Percentiles rank a stretch among this genome's conserved stretches.
phyloP scores from a whole-genome alignment of 2,888 invertebrate species.

The Baccha elongata region DNA sequence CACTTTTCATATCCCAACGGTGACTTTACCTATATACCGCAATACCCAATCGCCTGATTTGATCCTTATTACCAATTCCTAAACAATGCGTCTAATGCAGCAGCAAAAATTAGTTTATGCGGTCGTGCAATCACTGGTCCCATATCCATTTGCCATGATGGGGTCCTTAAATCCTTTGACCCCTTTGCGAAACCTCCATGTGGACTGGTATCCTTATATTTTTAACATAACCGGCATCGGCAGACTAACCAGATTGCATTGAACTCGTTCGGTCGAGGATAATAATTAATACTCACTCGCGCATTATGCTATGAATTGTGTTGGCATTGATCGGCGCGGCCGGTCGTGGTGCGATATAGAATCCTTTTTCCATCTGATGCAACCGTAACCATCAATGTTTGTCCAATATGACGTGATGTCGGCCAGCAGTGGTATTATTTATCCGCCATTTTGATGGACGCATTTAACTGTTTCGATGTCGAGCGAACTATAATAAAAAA shows the following conservation, averaged over 20 bases:
- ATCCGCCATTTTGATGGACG: conserved; percentile 32
- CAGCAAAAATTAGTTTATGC: conserved; percentile 63
- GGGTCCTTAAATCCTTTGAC: conserved; percentile 7
- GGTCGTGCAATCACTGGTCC: conserved; percentile 32
- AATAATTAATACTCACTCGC: conserved; percentile 64
- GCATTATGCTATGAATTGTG: conserved; percentile 42
- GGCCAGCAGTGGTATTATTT: conserved; percentile 40
- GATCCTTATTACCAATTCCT: conserved; percentile 48
- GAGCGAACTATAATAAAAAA: no score
- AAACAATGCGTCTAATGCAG: conserved; percentile 63
- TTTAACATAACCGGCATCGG: neutral
- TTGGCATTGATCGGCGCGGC: conserved; percentile 7
- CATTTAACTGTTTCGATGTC: conserved; percentile 30
- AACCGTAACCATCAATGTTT: conserved; percentile 61
- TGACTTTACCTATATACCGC: conserved; percentile 30
- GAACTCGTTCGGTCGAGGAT: conserved; percentile 26
- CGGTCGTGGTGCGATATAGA: neutral
- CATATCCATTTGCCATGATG: neutral
- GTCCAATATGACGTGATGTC: conserved; percentile 62
- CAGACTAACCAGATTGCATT: conserved; percentile 29
- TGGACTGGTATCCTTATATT: neutral
- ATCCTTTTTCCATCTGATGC: conserved; percentile 22
- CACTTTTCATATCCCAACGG: neutral
- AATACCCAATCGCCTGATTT: conserved; percentile 51
- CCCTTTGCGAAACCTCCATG: neutral